Evolutionary conservation across 2,113 vertebrate genomes (phyloP), one percentile per base, ranked within the genome.

Genomic region (Pseudorhombus dupliciocellatus): DNA sequence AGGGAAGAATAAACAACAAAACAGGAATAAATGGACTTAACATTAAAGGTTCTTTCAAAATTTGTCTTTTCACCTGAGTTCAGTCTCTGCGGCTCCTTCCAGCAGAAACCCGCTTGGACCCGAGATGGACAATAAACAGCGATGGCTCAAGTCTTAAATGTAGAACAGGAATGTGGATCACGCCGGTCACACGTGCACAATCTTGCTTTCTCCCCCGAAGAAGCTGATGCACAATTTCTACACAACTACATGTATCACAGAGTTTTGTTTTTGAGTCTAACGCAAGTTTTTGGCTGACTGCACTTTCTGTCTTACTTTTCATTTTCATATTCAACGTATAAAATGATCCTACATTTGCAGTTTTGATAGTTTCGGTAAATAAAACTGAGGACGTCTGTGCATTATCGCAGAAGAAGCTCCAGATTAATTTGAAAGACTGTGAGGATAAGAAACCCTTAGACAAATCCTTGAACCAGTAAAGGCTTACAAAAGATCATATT

Each of bases 401-500:
- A 24, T 68, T 70, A 65, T 59, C 18, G 28, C 52, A 57, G 57
- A 77, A 80, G 65, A 54, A 46, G 53, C 50, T 56, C 44, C 0
- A 53, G 81, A 76, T 80, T 73, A 31, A 50, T 85, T 76, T 72
- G 63, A 83, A 72, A 67, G 55, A 77, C 51, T 64, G 56, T 53
- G 57, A 81, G 77, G 69, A 87, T 77, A 84, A 86, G 80, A 78
- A 87, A 71, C 73, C 83, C 73, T 84, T 31, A 73, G 70, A 90
- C 80, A 87, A 91, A 89, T 88, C 89, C 88, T 84, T 76, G 79
- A 87, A 89, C 80, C 77, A 86, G 84, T 81, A 91, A 90, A 85
- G 87, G 82, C 87, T 90, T 88, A 84, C 80, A 85, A 89, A 87
- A 89, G 85, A 91, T 87, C 88, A 90, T 90, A 87, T 91, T 90